These are phyloP conservation scores for Nesoenas mayeri DNA, from an alignment of 2,113 vertebrate species.

Conservation along the genomic window DNA sequence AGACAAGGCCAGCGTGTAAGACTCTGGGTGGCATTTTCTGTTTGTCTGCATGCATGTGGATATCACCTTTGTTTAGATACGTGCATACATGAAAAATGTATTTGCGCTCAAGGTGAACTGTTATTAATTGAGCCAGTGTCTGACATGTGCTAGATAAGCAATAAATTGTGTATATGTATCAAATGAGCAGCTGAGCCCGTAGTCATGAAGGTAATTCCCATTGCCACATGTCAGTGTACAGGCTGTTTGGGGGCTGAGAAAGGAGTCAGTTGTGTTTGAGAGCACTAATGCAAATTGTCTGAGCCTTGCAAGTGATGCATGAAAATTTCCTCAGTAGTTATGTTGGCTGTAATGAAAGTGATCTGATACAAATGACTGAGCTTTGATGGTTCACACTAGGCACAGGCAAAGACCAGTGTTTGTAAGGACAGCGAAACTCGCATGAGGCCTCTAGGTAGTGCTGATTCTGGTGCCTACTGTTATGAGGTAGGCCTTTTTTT, in stretches of 20 bases:
- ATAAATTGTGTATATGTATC: not conserved
- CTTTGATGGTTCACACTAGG: not conserved
- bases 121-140: not conserved
- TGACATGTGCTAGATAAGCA: not conserved
- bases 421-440: not conserved
- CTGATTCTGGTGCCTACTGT: not conserved
- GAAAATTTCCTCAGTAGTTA: not conserved
- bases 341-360: not conserved
- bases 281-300: not conserved
- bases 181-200: not conserved
- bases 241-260: not conserved
- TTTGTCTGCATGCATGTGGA: not conserved
- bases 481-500: accelerated
- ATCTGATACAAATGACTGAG: not conserved
- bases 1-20: not conserved
- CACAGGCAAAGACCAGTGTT: not conserved
- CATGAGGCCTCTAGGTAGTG: not conserved
- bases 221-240: not conserved
- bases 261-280: not conserved
- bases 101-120: not conserved
- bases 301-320: not conserved
- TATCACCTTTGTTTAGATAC: not conserved
- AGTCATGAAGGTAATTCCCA: not conserved
- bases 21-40: not conserved
- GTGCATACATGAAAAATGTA: not conserved